Evolutionary conservation across 2,888 invertebrate genomes (phyloP), one percentile per base, ranked within the genome.

Genomic region (Andricus quercusramuli): DNA sequence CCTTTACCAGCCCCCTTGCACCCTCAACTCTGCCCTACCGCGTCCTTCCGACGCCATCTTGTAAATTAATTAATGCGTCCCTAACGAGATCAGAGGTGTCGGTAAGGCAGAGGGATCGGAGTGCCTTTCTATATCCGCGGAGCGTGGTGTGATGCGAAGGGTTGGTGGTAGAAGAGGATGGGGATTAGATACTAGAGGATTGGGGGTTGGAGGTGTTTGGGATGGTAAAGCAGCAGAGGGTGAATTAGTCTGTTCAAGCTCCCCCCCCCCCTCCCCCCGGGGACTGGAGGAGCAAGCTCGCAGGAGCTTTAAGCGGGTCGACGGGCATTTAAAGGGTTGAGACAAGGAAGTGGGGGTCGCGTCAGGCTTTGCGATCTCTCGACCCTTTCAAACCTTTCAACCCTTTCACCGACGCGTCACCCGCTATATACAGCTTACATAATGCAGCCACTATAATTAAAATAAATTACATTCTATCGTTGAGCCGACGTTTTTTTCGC

Each of bases 381-480:
- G 83, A 86, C 89, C 88, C 90, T 90, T 90, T 90, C 87, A 88
- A 89, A 89, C 89, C 89, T 90, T 90, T 90, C 87, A 88, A 89
- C 89, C 89, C 89, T 90, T 90, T 90, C 88, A 89, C 85, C 87
- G 85, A 77, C 88, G 86, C 89, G 88, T 89, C 89, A 86, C 83
- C 85, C 88, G 78, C 80, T 79, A 79, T 83, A 83, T 82, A 79
- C 83, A 85, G 89, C 89, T 92, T 90, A 90, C 90, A 90, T 91
- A 91, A 91, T 91, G 91, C 91, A 90, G 89, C 90, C 90, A 91
- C 90, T 92, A 90, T 92, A 91, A 92, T 92, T 92, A 92, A 92
- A 92, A 92, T 92, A 91, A 92, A 92, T 92, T 92, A 92, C 90
- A 88, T 88, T 85, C 87, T 85, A 85, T 86, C 76, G 82, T 80